phyloP scores from a whole-genome alignment of 2,888 invertebrate genomes.

The Aleiodes alternator region DNA sequence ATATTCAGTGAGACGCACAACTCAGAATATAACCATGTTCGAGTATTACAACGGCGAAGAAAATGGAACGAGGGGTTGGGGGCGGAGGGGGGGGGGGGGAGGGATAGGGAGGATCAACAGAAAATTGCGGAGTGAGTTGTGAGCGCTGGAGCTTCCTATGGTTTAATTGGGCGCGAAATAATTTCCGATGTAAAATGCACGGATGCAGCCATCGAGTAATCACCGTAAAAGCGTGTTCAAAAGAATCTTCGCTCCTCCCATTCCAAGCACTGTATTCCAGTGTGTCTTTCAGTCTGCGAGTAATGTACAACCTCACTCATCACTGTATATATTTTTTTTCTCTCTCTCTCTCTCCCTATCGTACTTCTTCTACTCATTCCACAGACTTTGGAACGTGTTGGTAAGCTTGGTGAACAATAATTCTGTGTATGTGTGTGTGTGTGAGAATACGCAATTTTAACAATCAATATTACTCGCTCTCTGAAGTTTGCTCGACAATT shows the following conservation, averaged over 20 bases:
- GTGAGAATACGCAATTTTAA: not conserved
- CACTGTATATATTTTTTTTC: conserved; percentile 40
- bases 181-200: conserved; percentile 73
- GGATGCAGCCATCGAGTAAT: conserved; percentile 72
- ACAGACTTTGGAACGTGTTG: not conserved
- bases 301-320: conserved; percentile 18
- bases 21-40: conserved; percentile 43
- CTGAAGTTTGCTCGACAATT: not conserved
- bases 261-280: conserved; percentile 9
- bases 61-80: not conserved
- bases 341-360: conserved; percentile 3
- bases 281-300: conserved; percentile 4
- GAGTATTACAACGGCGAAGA: conserved; percentile 36
- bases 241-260: conserved; percentile 55
- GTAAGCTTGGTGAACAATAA: not conserved
- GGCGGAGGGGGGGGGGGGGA: not conserved
- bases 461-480: conserved; percentile 9
- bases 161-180: conserved; percentile 75
- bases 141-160: conserved; percentile 67
- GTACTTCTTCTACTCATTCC: conserved; percentile 23
- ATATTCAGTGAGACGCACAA: conserved; percentile 32
- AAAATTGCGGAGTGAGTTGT: conserved; percentile 30
- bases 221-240: conserved; percentile 72
- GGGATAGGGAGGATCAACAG: conserved; percentile 30
- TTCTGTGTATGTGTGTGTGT: not conserved